A percentile compares a stretch with the other conserved stretches of the same genome.
These are phyloP conservation scores for Timandra comae DNA, from an alignment of 2,888 invertebrate species.

Conservation along the genomic window DNA sequence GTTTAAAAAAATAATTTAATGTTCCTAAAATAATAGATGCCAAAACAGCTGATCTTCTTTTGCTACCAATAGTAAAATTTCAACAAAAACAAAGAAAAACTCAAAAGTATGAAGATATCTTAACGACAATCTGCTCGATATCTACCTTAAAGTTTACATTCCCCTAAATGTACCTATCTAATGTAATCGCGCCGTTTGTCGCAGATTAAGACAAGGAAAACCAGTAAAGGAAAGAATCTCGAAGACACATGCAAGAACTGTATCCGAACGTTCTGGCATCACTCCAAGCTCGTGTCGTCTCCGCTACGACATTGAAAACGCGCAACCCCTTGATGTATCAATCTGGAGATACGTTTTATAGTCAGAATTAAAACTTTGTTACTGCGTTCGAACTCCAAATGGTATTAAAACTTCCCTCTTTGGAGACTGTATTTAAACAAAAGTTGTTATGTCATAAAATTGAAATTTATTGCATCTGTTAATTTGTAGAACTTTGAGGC, in stretches of 20 bases:
- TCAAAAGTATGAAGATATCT: no score
- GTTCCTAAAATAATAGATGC: no score
- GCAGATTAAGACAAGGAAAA: conserved; percentile 13
- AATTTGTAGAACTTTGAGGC: no score
- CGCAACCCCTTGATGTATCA: conserved; percentile 18
- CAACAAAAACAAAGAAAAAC: no score
- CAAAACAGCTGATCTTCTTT: no score
- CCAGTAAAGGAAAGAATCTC: conserved; percentile 7
- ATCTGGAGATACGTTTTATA: conserved; percentile 8
- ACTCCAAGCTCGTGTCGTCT: conserved; percentile 20
- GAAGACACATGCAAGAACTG: conserved; percentile 14
- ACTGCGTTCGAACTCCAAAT: background rate
- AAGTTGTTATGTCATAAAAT: no score
- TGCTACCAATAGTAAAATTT: no score
- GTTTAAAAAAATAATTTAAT: no score
- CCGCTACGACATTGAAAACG: conserved; percentile 16
- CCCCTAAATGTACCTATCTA: background rate
- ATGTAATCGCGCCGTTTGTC: conserved; percentile 7
- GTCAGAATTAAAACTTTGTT: conserved; percentile 1
- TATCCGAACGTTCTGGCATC: conserved; percentile 16
- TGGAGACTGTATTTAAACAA: no score
- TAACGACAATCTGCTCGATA: no score
- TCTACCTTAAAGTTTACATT: background rate
- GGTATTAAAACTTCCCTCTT: no score
- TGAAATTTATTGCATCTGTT: no score